phyloP scores from a whole-genome alignment of 2,888 invertebrate genomes.

The Tanypteryx hageni region DNA sequence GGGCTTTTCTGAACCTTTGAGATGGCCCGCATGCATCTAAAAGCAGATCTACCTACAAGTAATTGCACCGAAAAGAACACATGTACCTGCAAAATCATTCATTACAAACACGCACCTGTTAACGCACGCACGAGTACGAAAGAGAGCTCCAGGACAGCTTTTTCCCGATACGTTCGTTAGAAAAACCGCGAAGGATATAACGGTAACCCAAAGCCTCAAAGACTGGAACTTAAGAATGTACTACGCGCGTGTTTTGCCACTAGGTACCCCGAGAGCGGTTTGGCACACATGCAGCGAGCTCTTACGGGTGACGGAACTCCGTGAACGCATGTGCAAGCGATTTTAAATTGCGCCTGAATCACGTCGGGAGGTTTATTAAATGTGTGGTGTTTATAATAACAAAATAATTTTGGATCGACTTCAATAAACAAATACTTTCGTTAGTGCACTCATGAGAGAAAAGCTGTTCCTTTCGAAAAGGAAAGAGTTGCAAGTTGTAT shows the following conservation, averaged over 20 bases:
- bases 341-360: background rate
- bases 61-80: no score
- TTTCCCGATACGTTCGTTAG: background rate
- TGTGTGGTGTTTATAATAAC: no score
- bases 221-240: background rate
- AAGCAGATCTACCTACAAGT: no score
- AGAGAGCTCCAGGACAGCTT: background rate
- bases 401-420: no score
- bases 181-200: constrained; percentile 23
- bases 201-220: constrained; percentile 6
- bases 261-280: background rate
- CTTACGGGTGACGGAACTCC: background rate
- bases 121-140: background rate
- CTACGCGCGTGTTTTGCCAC: background rate
- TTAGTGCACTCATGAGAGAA: no score
- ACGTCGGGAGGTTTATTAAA: background rate
- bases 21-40: no score
- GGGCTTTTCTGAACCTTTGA: no score
- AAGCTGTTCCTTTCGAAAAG: no score
- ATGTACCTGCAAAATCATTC: background rate
- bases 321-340: background rate
- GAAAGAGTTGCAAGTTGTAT: no score
- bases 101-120: background rate
- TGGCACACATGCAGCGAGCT: background rate
- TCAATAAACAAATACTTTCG: no score